Percentiles rank a stretch among this genome's conserved stretches.
phyloP scores from a whole-genome alignment of 2,888 invertebrate genomes.

The Stenotaenia linearis region DNA sequence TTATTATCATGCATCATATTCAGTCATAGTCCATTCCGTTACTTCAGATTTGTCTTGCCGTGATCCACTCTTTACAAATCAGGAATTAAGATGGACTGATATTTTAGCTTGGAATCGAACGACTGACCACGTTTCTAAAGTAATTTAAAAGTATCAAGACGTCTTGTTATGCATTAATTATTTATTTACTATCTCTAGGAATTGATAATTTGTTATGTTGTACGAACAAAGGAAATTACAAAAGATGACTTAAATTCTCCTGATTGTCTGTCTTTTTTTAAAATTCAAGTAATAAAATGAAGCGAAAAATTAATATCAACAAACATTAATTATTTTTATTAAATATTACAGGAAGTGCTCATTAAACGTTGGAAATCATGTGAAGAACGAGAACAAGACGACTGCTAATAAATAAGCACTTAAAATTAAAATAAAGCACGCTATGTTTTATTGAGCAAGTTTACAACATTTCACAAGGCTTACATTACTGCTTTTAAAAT shows the following conservation, averaged over 20 bases:
- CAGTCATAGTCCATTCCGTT: not conserved
- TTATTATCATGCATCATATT: slow-evolving; percentile 18
- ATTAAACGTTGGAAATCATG: not conserved
- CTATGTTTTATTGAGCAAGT: not conserved
- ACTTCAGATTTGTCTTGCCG: not conserved
- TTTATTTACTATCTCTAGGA: not conserved
- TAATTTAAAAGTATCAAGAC: not conserved
- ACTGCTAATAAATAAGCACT: not conserved
- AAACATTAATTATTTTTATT: not conserved
- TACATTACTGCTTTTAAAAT: not conserved
- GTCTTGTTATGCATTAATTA: too few relatives aligned
- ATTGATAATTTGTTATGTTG: not conserved
- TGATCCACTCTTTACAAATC: not conserved
- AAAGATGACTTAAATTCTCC: not conserved
- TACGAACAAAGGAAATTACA: not conserved
- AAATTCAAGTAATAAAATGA: not conserved
- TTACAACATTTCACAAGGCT: not conserved
- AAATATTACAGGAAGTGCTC: not conserved
- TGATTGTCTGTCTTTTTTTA: not conserved
- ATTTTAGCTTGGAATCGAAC: slow-evolving; percentile 17
- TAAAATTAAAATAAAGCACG: not conserved
- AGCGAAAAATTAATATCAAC: not conserved
- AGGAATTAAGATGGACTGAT: not conserved
- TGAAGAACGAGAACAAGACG: not conserved
- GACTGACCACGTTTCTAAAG: slow-evolving; percentile 21